phyloP scores from a whole-genome alignment of 2,888 invertebrate genomes.

The Hydriomena furcata region DNA sequence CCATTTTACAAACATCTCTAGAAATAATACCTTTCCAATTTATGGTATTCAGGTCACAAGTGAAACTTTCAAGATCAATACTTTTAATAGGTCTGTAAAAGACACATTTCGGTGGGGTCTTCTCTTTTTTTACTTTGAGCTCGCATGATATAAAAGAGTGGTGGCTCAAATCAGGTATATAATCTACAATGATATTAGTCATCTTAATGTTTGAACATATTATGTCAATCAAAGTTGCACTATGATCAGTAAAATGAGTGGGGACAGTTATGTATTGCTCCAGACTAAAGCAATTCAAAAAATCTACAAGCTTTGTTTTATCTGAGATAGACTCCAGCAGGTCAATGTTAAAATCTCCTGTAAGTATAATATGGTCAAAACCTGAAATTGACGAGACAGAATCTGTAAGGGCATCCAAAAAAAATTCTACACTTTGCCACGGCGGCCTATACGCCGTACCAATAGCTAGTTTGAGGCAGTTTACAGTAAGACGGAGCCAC shows the following conservation, averaged over 20 bases:
- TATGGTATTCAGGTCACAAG: not conserved
- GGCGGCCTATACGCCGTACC: not conserved
- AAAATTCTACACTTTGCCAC: not conserved
- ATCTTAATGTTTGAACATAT: not conserved
- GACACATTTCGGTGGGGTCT: not conserved
- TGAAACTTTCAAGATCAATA: not conserved
- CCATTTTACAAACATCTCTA: not conserved
- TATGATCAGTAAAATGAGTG: slow-evolving; percentile 6
- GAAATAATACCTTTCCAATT: not conserved
- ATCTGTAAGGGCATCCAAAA: not conserved
- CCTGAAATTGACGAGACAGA: not conserved
- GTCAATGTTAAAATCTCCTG: not conserved
- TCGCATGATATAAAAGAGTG: slow-evolving; percentile 2
- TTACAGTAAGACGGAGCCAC: not conserved
- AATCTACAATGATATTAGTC: not conserved
- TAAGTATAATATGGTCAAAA: not conserved
- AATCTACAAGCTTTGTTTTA: not conserved
- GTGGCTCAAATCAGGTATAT: not conserved
- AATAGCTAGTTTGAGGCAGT: not conserved
- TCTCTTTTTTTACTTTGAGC: not conserved
- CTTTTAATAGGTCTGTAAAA: not conserved
- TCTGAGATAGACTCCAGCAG: not conserved
- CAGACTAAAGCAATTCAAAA: not conserved
- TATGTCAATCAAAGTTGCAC: slow-evolving; percentile 2
- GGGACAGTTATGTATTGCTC: slow-evolving; percentile 2